Evolutionary conservation across 23 tunicate genomes (phyloP), one percentile per base, ranked within the genome.

Genomic region (Clavelina lepadiformis): DNA sequence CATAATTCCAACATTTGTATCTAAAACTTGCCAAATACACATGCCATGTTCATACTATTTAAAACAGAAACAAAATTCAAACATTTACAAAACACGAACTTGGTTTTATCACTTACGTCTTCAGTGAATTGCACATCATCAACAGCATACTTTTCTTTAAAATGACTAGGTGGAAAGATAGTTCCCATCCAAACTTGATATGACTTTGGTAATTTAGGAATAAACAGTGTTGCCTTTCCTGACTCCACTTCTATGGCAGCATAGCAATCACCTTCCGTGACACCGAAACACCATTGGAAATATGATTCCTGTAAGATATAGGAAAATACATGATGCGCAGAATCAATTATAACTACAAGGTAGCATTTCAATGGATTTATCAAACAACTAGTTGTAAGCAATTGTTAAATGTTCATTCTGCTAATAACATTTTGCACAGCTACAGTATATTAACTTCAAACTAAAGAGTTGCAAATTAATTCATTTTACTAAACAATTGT

Each of bases 251-350:
- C 88, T 25, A 89, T 75, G 3, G 71, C 79, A 15, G 83, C 97
- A 56, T 38, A 81, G 50, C 97, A 89, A 29, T 76, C 97, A 5
- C 89, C 33, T 38, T 89, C 97, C 46, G 35, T 81, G 18, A 89
- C 97, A 45, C 97, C 97, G 63, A 81, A 89, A 59, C 97, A 89
- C 97, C 97, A 89, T 81, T 89, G 97, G 44, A 89, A 89, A 59
- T 68, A 89, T 20, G 97, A 89, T 41, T 89, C 97, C 97, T 89
- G 72, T 0, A 66, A 3, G 24, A 25, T 32, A 21, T 47, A 36
- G 3, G 18, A 26, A 26, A 60, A 5, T n/a, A n/a, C n/a, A n/a
- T n/a, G n/a, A n/a, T n/a, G n/a, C n/a, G n/a, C n/a, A n/a, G n/a
- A n/a, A n/a, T n/a, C n/a, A n/a, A n/a, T n/a, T n/a, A n/a, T n/a